Evolutionary conservation across 2,113 vertebrate genomes (phyloP), one percentile per base, ranked within the genome.

Genomic region (Pelvicachromis taeniatus): DNA sequence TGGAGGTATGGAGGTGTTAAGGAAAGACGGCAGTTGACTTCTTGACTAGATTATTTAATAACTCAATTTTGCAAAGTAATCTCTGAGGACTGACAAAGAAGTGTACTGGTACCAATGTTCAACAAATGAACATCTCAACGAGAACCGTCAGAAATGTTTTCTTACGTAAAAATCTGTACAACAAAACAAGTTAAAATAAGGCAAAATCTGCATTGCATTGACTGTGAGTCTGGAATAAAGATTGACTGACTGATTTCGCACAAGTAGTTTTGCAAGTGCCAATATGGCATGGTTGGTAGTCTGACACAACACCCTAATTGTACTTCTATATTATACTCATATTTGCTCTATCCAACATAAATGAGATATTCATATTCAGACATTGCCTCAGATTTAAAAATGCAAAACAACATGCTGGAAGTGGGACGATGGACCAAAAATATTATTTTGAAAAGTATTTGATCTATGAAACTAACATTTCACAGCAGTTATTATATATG

Each of bases 321-420:
- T 38, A 63, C 31, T 38, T n/a, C 0, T 35, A 11, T 61, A n/a
- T 35, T 61, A 35, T n/a, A 63, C 31, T n/a, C 0, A n/a, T 35
- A 1, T 35, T 12, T 35, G 59, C 59, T 35, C 59, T 35, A 12
- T 63, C 17, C n/a, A n/a, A 17, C 59, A 63, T 63, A 63, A 63
- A 63, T 38, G 59, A 38, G 59, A 40, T 0, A 11, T 65, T 65
- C 61, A 40, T 65, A 1, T 65, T 40, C 11, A 40, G 33, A n/a
- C 19, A 65, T n/a, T 21, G 61, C 61, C 35, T 65, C 35, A 38
- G 35, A 33, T 33, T 33, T 33, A 33, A 33, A 33, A 33, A 33
- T 33, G 33, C 2, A 7, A 33, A 33, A 33, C 6, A 33, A 33
- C 33, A 33, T 33, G 6, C 33, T 33, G 33, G 10, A 63, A 38